phyloP scores from a whole-genome alignment of 2,888 invertebrate species.

The Magallana nippona region DNA sequence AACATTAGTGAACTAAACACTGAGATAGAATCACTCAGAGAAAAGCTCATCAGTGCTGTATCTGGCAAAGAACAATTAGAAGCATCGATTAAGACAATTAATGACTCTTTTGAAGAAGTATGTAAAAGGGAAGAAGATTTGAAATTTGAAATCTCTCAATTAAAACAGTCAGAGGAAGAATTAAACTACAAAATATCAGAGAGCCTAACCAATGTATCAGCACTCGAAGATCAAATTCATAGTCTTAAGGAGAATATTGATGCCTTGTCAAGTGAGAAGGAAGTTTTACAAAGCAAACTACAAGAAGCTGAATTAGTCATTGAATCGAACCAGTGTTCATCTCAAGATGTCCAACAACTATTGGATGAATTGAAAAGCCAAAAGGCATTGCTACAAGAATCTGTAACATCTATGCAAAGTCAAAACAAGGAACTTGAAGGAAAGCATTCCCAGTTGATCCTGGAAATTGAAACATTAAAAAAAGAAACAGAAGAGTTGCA shows the following conservation, averaged over 20 bases:
- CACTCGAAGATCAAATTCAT: conserved; percentile 1
- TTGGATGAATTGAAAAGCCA: neutral
- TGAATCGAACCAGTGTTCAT: neutral
- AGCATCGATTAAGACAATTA: neutral
- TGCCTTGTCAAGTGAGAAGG: neutral
- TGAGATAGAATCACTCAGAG: conserved; percentile 3
- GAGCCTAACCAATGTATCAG: neutral
- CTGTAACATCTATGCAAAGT: neutral
- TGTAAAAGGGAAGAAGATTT: neutral
- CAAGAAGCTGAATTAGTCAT: conserved; percentile 18
- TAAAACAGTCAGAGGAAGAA: conserved; percentile 12
- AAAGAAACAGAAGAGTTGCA: neutral
- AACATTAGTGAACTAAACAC: neutral
- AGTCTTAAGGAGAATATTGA: conserved; percentile 7
- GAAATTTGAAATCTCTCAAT: neutral
- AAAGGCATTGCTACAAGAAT: neutral
- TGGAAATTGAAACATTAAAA: neutral
- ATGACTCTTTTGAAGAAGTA: neutral
- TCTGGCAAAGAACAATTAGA: neutral
- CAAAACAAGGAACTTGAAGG: conserved; percentile 26
- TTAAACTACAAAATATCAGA: neutral
- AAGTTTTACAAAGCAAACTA: neutral
- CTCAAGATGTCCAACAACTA: neutral
- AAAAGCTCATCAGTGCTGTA: neutral
- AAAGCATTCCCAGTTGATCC: neutral